Evolutionary conservation across 2,888 invertebrate species (phyloP).

Genomic region (Invenusta paracnida): DNA sequence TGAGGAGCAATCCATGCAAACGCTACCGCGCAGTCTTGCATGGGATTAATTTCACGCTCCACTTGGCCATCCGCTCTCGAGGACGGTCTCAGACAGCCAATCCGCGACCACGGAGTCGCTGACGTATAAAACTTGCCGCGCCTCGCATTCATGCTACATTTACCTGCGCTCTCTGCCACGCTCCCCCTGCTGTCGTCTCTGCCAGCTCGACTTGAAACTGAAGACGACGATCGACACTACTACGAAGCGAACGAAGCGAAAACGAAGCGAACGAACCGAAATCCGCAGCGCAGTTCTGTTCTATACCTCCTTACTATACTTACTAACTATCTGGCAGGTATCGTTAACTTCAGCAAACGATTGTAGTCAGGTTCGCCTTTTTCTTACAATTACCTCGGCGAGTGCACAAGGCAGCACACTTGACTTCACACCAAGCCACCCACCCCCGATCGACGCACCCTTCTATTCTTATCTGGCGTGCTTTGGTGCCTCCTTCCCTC

Average conservation of each 20-base stretch:
- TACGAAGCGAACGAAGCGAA: too few species aligned
- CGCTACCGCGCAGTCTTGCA: slow-evolving; percentile 11
- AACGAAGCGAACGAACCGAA: too few species aligned
- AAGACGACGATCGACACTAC: too few species aligned
- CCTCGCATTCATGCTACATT: not conserved
- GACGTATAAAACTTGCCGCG: not conserved
- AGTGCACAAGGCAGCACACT: not conserved
- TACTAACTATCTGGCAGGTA: not conserved
- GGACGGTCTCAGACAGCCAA: not conserved
- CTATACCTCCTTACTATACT: not conserved
- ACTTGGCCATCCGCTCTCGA: not conserved
- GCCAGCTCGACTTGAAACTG: not conserved
- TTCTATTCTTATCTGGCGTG: too few species aligned
- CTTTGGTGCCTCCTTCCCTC: too few species aligned
- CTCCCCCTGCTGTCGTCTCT: not conserved
- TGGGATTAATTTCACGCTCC: slow-evolving; percentile 18
- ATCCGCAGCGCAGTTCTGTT: too few species aligned
- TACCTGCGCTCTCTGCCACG: not conserved
- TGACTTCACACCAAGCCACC: slow-evolving; percentile 5
- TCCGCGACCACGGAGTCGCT: not conserved
- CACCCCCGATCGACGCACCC: not conserved
- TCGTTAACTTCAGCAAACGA: not conserved
- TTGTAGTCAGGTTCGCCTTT: not conserved
- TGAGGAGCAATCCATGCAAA: slow-evolving; percentile 9
- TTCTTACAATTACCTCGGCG: slow-evolving; percentile 5